Conservation (phyloP, 2,113 vertebrate genomes). For the Entelurus aequoreus region DNA sequence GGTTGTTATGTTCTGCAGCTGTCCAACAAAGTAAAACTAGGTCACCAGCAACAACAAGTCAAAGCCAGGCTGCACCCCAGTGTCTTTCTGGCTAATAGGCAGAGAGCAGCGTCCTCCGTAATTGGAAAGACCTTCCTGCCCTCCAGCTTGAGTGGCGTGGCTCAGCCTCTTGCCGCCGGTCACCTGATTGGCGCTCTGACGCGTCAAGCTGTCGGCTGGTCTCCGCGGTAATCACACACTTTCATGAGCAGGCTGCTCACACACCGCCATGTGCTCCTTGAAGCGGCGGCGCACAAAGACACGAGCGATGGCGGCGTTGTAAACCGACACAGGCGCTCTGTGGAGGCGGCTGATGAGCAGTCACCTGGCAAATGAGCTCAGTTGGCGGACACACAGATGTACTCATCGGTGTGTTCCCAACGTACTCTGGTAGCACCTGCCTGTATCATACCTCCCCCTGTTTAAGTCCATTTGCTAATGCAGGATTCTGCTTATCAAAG, state of each 20-base stretch:
- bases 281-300: neutral
- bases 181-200: constrained; percentile 31
- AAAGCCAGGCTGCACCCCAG: constrained; percentile 23
- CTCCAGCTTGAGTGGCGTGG: constrained; percentile 35
- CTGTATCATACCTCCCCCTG: neutral
- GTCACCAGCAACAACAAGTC: constrained; percentile 11
- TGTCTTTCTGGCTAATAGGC: constrained; percentile 33
- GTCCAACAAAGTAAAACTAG: neutral
- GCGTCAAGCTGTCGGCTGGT: constrained; percentile 25
- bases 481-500: no score
- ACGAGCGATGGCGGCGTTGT: no score
- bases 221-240: constrained; percentile 29
- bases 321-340: neutral
- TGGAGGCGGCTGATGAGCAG: constrained; percentile 31
- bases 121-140: constrained; percentile 44
- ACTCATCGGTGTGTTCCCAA: constrained; percentile 25
- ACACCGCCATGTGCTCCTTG: neutral
- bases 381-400: constrained; percentile 10
- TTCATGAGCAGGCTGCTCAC: constrained; percentile 32
- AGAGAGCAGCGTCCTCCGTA: constrained; percentile 28
- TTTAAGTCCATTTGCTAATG: no score
- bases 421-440: constrained; percentile 4
- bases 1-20: no score
- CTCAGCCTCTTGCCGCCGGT: constrained; percentile 17
- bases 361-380: constrained; percentile 26